Conservation (phyloP, 2,113 vertebrate species). For the Gambusia holbrooki region DNA sequence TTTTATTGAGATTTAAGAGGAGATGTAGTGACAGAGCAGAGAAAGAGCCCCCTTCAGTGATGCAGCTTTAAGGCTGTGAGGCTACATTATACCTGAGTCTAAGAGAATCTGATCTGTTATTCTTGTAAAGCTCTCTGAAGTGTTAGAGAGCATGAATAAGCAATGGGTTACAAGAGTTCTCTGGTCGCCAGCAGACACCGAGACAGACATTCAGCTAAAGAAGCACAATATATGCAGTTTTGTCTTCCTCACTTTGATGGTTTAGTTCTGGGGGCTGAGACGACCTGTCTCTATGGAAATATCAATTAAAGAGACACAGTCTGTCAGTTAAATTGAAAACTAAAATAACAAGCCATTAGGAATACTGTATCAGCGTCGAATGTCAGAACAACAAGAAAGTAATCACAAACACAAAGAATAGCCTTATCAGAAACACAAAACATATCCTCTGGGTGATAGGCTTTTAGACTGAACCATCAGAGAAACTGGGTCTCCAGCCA, state of each 20-base stretch:
- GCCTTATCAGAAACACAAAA: slow-evolving; percentile 43
- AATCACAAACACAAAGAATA: slow-evolving; percentile 40
- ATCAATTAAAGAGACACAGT: slow-evolving; percentile 42
- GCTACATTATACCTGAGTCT: slow-evolving; percentile 68
- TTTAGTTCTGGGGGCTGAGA: slow-evolving; percentile 26
- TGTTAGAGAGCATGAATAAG: slow-evolving; percentile 73
- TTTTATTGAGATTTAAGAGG: slow-evolving; percentile 53
- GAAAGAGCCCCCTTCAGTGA: slow-evolving; percentile 48
- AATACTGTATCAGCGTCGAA: slow-evolving; percentile 33
- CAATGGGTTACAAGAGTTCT: slow-evolving; percentile 65
- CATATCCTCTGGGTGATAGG: slow-evolving; percentile 33
- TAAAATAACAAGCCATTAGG: slow-evolving; percentile 25
- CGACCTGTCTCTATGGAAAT: slow-evolving; percentile 19
- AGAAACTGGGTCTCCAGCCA: slow-evolving; percentile 50
- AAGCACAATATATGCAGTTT: slow-evolving; percentile 47
- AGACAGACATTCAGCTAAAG: slow-evolving; percentile 36
- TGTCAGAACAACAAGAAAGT: slow-evolving; percentile 37
- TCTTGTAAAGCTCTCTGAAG: slow-evolving; percentile 62
- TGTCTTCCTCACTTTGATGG: slow-evolving; percentile 39
- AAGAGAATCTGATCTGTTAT: slow-evolving; percentile 65
- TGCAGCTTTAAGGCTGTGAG: slow-evolving; percentile 47
- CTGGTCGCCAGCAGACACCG: slow-evolving; percentile 54
- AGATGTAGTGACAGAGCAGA: slow-evolving; percentile 44
- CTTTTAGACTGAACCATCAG: slow-evolving; percentile 40
- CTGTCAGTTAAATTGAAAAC: slow-evolving; percentile 33